A percentile compares a stretch with the other conserved stretches of the same genome.
Evolutionary conservation across 2,888 invertebrate genomes (phyloP).

Genomic region (Deilephila porcellus): DNA sequence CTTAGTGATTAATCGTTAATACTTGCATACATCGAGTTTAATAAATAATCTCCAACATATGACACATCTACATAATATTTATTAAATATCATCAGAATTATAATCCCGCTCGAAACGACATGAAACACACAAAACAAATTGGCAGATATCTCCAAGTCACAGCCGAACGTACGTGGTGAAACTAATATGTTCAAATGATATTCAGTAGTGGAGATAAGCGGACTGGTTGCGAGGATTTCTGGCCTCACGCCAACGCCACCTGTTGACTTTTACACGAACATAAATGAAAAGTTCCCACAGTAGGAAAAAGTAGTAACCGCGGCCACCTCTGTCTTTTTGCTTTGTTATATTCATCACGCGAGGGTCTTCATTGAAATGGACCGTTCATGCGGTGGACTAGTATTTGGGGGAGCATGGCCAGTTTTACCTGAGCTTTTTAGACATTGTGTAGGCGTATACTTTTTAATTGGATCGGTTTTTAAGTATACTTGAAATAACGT

Average conservation of each 20-base stretch:
- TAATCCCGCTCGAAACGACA: neutral
- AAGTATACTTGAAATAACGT: too few relatives aligned
- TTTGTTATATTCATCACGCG: slow-evolving; percentile 25
- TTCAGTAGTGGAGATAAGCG: slow-evolving; percentile 28
- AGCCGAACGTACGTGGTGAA: slow-evolving; percentile 12
- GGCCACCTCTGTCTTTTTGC: slow-evolving; percentile 32
- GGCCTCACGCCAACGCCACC: slow-evolving; percentile 66
- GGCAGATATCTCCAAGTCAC: slow-evolving; percentile 1
- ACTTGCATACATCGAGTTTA: neutral
- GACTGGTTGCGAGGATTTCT: slow-evolving; percentile 33
- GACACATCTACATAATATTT: neutral
- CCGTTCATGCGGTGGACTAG: neutral
- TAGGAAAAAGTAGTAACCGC: slow-evolving; percentile 25
- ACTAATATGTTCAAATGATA: slow-evolving; percentile 29
- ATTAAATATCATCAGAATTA: neutral
- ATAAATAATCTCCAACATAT: neutral
- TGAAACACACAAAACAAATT: neutral
- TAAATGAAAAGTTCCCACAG: slow-evolving; percentile 24
- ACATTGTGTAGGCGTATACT: neutral
- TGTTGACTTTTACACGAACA: slow-evolving; percentile 59
- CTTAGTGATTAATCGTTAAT: too few relatives aligned
- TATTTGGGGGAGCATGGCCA: neutral
- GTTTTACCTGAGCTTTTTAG: neutral
- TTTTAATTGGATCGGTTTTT: neutral
- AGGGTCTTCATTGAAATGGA: slow-evolving; percentile 20